Conservation (phyloP, 1,140 invertebrate species). For the Trachymyrmex cornetzi region DNA sequence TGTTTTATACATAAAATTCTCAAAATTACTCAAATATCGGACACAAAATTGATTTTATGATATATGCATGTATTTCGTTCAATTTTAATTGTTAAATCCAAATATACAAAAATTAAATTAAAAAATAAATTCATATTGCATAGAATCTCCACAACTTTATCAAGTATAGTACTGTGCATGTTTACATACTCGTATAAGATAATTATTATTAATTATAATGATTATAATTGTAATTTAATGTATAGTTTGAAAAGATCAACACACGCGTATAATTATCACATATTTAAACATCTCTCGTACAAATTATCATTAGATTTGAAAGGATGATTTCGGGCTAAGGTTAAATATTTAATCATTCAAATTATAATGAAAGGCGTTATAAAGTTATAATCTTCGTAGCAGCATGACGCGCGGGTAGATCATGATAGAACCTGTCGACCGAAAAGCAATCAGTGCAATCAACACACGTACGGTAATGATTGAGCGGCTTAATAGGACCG, state of each 20-base stretch:
- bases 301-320: not conserved
- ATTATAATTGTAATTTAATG: constrained; percentile 15
- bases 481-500: constrained; percentile 63
- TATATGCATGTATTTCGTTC: not conserved
- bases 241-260: not conserved
- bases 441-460: constrained; percentile 63
- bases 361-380: constrained; percentile 33
- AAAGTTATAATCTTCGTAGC: constrained; percentile 48
- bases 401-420: not conserved
- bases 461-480: constrained; percentile 36
- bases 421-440: constrained; percentile 29
- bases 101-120: not conserved
- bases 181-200: no score
- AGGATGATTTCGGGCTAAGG: constrained; percentile 18
- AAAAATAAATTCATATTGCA: not conserved
- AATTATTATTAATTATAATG: no score
- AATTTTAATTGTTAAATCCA: not conserved
- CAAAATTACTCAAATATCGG: not conserved
- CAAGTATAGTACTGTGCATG: no score
- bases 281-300: not conserved
- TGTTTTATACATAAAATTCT: not conserved
- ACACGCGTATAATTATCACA: not conserved
- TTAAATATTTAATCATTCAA: constrained; percentile 34
- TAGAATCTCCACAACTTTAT: not conserved
- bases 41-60: not conserved